A percentile compares a stretch with the other conserved stretches of the same genome.
Evolutionary conservation across 2,113 vertebrate species (phyloP).

Genomic region (Anoura caudifer): DNA sequence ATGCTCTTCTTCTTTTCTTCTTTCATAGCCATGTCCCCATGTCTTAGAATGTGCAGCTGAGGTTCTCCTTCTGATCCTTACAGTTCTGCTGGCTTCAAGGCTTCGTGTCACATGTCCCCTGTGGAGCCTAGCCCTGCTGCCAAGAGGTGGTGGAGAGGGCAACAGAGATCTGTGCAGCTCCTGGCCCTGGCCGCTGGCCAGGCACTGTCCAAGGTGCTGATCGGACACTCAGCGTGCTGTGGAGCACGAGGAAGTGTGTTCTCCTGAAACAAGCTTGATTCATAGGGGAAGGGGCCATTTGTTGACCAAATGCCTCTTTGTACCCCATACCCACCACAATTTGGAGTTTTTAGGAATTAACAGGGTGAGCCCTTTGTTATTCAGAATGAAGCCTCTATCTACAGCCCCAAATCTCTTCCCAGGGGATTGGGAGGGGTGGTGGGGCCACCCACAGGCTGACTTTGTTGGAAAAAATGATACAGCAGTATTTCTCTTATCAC

Average conservation of each 20-base stretch:
- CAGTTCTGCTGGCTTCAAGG: neutral
- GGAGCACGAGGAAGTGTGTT: no score
- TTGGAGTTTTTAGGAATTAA: neutral
- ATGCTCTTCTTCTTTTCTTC: neutral
- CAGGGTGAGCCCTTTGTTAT: neutral
- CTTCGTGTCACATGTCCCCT: neutral
- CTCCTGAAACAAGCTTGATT: neutral
- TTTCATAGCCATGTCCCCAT: neutral
- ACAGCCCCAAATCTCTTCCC: neutral
- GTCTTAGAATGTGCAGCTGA: no score
- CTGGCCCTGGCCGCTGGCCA: neutral
- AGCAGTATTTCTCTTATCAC: neutral
- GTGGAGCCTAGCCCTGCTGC: neutral
- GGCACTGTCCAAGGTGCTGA: neutral
- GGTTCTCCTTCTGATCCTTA: neutral
- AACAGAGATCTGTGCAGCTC: neutral
- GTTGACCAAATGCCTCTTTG: neutral
- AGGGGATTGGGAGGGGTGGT: rapidly evolving
- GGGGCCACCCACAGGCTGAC: neutral
- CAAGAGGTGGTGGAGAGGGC: neutral
- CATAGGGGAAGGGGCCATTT: neutral
- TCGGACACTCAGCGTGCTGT: neutral
- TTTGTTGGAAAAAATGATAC: neutral
- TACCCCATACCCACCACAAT: no score
- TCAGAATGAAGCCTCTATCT: neutral